phyloP scores from a whole-genome alignment of 2,113 vertebrate genomes.

The Puffinus mauretanicus region DNA sequence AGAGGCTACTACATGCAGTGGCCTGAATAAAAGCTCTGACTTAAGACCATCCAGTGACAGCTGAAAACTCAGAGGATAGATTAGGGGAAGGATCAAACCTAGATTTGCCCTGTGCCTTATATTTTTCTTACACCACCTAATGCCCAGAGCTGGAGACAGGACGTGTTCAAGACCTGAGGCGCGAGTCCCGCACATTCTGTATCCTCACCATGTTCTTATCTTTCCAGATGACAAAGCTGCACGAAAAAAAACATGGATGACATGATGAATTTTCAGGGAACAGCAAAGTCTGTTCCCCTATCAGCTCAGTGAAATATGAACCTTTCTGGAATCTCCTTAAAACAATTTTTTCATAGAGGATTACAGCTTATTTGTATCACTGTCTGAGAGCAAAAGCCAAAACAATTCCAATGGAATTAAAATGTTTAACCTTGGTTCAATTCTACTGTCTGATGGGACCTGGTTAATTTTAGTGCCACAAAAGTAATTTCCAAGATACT shows the following conservation, averaged over 20 bases:
- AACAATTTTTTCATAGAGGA: background rate
- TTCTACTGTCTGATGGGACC: background rate
- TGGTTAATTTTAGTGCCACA: background rate
- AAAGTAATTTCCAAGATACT: background rate
- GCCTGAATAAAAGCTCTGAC: background rate
- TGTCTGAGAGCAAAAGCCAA: background rate
- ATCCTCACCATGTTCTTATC: background rate
- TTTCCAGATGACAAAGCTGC: background rate
- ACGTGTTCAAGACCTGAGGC: background rate
- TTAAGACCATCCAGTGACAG: background rate
- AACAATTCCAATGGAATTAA: background rate
- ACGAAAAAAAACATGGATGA: background rate
- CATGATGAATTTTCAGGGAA: background rate
- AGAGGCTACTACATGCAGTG: background rate
- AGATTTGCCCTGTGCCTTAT: background rate
- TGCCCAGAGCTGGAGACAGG: background rate
- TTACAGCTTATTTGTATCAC: background rate
- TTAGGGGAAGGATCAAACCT: background rate
- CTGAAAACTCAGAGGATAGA: background rate
- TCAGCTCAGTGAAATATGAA: background rate
- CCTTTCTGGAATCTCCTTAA: background rate
- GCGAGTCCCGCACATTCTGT: background rate
- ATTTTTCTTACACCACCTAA: background rate
- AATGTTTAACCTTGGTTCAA: background rate
- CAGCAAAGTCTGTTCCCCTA: background rate